Base-by-base conservation (phyloP, 2,113 vertebrate species). In the Varanus komodoensis region DNA sequence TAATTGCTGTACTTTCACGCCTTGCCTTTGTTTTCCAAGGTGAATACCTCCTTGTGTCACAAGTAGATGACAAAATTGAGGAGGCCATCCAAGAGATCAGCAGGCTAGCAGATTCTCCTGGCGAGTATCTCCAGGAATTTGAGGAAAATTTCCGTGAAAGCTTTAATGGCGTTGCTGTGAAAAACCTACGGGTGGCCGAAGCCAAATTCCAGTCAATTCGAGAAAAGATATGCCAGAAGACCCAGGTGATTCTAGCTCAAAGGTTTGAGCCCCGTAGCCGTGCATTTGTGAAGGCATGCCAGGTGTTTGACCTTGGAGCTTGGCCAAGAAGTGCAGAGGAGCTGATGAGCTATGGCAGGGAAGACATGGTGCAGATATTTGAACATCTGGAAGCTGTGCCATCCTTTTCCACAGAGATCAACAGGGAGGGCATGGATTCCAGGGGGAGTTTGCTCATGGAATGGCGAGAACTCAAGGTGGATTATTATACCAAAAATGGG, bases 161-260 rank as follows among this genome's bases (percentile, higher is more conserved):
- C 96, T 99, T 99, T 96, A 99, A 99, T 0, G 99, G 99, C 0
- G 97, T 99, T 0, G 98, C 98, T 32, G 96, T 99, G 92, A 99
- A 99, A 96, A 99, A 99, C 94, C 95, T 99, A 81, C 97, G 98
- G 9, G 99, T 99, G 90, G 99, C 99, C 0, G 99, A 99, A 93
- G 98, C 99, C 92, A 99, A 99, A 96, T 99, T 99, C 94, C 99
- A 99, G 96, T 98, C 98, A 0, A 99, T 99, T 93, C 96, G 99
- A 91, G 98, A 99, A 92, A 99, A 99, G 96, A 99, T 99, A 94
- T 99, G 99, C 95, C 98, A 98, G 97, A 98, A 98, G 94, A 99
- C 98, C 73, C 98, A 99, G 88, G 97, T 98, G 86, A 98, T 99
- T 92, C 95, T 99, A 84, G 97, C 98, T 12, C 99, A 99, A 94